These are phyloP conservation scores for Aurelia sp. DNA, from an alignment of 30 jellyfish, hydroid and myxozoan species.

Conservation along the genomic window DNA sequence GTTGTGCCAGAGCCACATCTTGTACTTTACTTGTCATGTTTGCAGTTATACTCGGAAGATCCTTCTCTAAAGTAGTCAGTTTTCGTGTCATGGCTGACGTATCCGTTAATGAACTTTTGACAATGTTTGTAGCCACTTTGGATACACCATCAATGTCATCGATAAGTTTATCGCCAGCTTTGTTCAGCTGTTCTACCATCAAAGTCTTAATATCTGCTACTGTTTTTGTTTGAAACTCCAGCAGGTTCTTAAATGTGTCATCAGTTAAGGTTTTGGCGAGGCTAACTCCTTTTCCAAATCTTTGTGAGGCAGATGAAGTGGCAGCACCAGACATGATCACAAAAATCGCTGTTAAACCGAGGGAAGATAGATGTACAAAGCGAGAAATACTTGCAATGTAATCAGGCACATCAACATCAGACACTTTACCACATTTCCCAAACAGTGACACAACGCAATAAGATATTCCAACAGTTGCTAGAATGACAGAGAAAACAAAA, in stretches of 20 bases:
- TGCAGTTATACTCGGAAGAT: neutral
- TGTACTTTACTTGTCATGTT: neutral
- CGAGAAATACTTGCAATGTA: neutral
- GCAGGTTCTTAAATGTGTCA: constrained; percentile 26
- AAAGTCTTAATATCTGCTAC: constrained; percentile 18
- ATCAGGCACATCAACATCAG: neutral
- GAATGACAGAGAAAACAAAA: constrained; percentile 10
- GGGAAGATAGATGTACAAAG: constrained; percentile 3
- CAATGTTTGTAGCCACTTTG: neutral
- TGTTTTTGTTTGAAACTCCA: constrained; percentile 47
- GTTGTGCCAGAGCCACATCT: constrained; percentile 9
- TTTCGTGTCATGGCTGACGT: neutral
- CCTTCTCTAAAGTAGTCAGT: constrained; percentile 7
- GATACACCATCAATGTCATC: constrained; percentile 6
- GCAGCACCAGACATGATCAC: constrained; percentile 41
- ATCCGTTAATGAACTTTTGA: neutral
- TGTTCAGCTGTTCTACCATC: constrained; percentile 36
- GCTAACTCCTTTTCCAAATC: constrained; percentile 37
- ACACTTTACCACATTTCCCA: constrained; percentile 12
- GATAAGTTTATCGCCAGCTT: constrained; percentile 3
- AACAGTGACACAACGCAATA: constrained; percentile 11
- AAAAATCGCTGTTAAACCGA: constrained; percentile 18
- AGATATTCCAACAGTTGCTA: constrained; percentile 1
- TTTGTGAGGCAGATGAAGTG: constrained; percentile 21
- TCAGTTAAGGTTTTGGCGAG: constrained; percentile 15